Base-by-base conservation (phyloP, 2,797 vertebrate genomes). In the Pampus argenteus region DNA sequence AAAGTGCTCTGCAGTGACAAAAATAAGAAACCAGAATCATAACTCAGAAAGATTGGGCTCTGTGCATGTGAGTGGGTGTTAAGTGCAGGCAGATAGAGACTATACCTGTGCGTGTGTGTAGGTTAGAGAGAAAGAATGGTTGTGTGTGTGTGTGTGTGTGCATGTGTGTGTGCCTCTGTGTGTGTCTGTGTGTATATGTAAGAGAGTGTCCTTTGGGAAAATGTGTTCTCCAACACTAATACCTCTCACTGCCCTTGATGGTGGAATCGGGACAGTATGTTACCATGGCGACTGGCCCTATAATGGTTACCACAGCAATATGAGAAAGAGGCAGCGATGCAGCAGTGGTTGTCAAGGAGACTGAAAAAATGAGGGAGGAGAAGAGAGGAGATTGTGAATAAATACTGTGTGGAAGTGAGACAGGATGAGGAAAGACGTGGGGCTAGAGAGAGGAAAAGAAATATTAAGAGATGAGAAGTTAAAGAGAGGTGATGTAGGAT, bases 161-260 rank as follows among this genome's bases (percentile, higher is more conserved):
- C 54, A 26, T 58, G 20, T 66, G 6, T 70, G 51, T 54, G 18
- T 54, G 28, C n/a, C n/a, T n/a, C n/a, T n/a, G n/a, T n/a, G n/a
- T n/a, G n/a, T n/a, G n/a, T 52, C 49, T 58, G 47, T 26, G 26
- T 58, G 29, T 62, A 51, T 22, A 11, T 70, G n/a, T 44, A 38
- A 57, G 36, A 4, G 20, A 55, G 58, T 59, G 65, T 86, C 87
- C 81, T 78, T 67, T 74, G 66, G 84, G 78, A 57, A 77, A 78
- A 71, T 77, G 61, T 82, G 78, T 83, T 86, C 78, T 79, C 71
- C 45, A 74, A 76, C 82, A 81, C 80, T 86, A 81, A 89, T 81
- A 91, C 79, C 82, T 85, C 84, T 81, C 77, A 61, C 80, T 92
- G 91, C 87, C 93, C 92, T 94, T 93, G 89, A 92, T 90, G 83